Evolutionary conservation across 2,797 vertebrate species (phyloP), one percentile per base, ranked within the genome.

Genomic region (Paedocypris micromegethes): DNA sequence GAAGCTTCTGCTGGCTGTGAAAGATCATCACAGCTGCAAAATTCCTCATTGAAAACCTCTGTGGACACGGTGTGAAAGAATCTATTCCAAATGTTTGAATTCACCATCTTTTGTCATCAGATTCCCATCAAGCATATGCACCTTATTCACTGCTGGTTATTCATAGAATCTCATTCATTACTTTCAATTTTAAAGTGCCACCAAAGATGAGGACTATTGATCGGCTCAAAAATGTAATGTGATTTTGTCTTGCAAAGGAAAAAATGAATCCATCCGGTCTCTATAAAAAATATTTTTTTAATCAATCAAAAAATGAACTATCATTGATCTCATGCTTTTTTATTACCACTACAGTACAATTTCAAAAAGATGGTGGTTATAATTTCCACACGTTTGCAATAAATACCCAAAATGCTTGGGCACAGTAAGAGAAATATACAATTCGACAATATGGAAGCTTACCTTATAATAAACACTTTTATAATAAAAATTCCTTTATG

Each of bases 101-200:
- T 49, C 47, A 72, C 80, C 48, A 62, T 4, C 76, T 80, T 55
- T 50, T 6, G 37, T 23, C 23, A 80, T 84, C 64, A 50, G 44
- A 6, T 39, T 48, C 58, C n/a, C 43, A 55, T 64, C 37, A 54
- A 4, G 61, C 3, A 23, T 40, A 43, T 58, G 64, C 74, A 8
- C 64, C 6, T 40, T 42, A 41, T 64, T 71, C 60, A 70, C 52
- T 55, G 67, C 41, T n/a, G 75, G 23, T 23, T 23, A 23, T 23
- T 23, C 23, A 23, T 23, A 23, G 23, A 23, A 23, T 23, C 58
- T 77, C 78, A 75, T 78, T 65, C 66, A 59, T 65, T 57, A 41
- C 51, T 79, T 75, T 56, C 48, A 39, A 41, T 51, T 79, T 75
- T 56, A 48, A 39, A 68, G 23, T 23, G 41, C 38, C 47, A 45